phyloP scores from a whole-genome alignment of 37 sponge, comb jelly and placozoan genomes.

The Beroe ovata region DNA sequence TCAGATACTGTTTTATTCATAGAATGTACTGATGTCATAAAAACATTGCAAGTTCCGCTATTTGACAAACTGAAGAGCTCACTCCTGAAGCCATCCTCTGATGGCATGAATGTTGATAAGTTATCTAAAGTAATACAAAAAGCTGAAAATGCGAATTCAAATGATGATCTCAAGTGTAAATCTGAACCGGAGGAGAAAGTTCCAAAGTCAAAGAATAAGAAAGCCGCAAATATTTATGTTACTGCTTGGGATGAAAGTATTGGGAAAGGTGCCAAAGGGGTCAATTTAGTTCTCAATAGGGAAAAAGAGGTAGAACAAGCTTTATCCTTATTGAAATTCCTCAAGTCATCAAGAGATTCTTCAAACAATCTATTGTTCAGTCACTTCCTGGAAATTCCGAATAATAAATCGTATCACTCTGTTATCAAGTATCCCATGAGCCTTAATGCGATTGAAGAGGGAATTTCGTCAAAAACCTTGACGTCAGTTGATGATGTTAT shows the following conservation, averaged over 20 bases:
- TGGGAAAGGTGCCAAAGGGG: neutral
- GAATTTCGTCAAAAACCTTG: neutral
- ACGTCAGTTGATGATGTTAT: neutral
- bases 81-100: neutral
- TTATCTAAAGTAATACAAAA: neutral
- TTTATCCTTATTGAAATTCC: neutral
- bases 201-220: conserved; percentile 13
- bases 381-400: conserved; percentile 16
- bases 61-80: conserved; percentile 22
- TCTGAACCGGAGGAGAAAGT: neutral
- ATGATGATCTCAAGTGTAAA: no score
- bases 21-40: neutral
- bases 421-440: conserved; percentile 60
- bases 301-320: conserved; percentile 7
- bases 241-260: neutral
- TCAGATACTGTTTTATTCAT: neutral
- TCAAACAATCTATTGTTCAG: neutral
- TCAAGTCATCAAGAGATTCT: neutral
- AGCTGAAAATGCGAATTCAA: neutral
- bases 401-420: conserved; percentile 5
- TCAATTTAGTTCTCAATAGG: neutral
- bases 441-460: conserved; percentile 29
- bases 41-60: neutral
- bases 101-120: neutral
- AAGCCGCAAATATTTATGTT: neutral